Evolutionary conservation across 1,140 invertebrate species (phyloP), one percentile per base, ranked within the genome.

Genomic region (Euura lappo): DNA sequence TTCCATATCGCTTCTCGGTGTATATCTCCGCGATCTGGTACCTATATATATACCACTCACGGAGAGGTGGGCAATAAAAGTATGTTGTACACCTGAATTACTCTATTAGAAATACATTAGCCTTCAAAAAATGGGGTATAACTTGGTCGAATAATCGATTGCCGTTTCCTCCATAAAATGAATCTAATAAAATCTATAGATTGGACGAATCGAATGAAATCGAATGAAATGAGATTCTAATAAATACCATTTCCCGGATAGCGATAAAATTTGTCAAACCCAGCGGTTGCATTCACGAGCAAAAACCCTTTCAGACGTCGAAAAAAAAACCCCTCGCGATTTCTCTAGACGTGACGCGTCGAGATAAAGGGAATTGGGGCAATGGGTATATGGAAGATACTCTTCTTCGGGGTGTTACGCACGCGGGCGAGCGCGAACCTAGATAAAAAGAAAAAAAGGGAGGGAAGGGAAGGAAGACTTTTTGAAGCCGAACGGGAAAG

Each of bases 341-440:
- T 28, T 11, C 4, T 28, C 66, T 28, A 7, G 51, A 3, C 51
- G 6, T 11, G 51, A 60, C 3, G 28, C 4, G 8, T 10, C 13
- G 66, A 11, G 44, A 4, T 4, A 68, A 8, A 7, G 60, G 73
- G 60, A 82, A 83, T 79, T 79, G 74, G 77, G 79, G 72, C 79
- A 81, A 80, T 78, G 76, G 76, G 46, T 77, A 28, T 28, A 28
- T 28, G 28, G 28, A 28, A 28, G 28, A 28, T 28, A 28, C 28
- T 28, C 28, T 28, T 80, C 72, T 74, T 60, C 13, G 4, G 51
- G 51, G 51, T n/a, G 51, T n/a, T 28, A 28, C 28, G 28, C 28
- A n/a, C 10, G 51, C 8, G 51, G 51, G 51, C 51, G 6, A 60
- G 13, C 51, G 51, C 8, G 28, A 60, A n/a, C 8, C 51, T 60